A percentile compares a stretch with the other conserved stretches of the same genome.
phyloP scores from a whole-genome alignment of 2,797 vertebrate species.

The Tarsius wallacei region DNA sequence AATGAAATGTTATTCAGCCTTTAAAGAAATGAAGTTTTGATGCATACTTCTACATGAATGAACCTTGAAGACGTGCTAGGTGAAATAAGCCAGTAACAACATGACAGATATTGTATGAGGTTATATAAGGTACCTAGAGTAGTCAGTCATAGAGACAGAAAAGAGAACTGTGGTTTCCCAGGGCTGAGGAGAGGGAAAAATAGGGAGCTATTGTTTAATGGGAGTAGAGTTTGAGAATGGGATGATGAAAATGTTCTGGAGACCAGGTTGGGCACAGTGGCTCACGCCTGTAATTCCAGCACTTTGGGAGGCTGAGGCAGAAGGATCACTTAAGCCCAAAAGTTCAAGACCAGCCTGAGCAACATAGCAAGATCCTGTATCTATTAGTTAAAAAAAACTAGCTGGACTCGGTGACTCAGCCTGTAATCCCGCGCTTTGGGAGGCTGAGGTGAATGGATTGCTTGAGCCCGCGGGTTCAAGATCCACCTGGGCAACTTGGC shows the following conservation, averaged over 20 bases:
- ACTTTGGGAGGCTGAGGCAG: too few relatives aligned
- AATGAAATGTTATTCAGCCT: neutral
- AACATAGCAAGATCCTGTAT: too few relatives aligned
- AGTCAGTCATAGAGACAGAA: neutral
- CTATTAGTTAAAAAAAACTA: too few relatives aligned
- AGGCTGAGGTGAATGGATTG: too few relatives aligned
- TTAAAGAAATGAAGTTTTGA: neutral
- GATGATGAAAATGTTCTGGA: neutral
- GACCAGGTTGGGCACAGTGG: too few relatives aligned
- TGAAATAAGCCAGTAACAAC: neutral
- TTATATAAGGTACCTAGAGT: neutral
- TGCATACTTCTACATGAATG: neutral
- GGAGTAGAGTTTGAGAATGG: neutral
- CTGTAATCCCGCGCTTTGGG: too few relatives aligned
- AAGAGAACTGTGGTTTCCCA: neutral
- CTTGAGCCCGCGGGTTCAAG: too few relatives aligned
- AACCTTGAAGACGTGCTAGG: neutral
- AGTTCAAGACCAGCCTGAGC: too few relatives aligned
- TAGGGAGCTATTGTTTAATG: neutral
- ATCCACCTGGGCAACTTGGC: too few relatives aligned
- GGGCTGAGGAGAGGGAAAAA: neutral
- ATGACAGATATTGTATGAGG: neutral
- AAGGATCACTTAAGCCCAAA: too few relatives aligned
- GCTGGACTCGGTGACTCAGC: too few relatives aligned
- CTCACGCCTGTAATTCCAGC: too few relatives aligned